Percentiles rank a stretch among this genome's conserved stretches.
Evolutionary conservation across 2,888 invertebrate genomes (phyloP).

Genomic region (Biston stratarius): DNA sequence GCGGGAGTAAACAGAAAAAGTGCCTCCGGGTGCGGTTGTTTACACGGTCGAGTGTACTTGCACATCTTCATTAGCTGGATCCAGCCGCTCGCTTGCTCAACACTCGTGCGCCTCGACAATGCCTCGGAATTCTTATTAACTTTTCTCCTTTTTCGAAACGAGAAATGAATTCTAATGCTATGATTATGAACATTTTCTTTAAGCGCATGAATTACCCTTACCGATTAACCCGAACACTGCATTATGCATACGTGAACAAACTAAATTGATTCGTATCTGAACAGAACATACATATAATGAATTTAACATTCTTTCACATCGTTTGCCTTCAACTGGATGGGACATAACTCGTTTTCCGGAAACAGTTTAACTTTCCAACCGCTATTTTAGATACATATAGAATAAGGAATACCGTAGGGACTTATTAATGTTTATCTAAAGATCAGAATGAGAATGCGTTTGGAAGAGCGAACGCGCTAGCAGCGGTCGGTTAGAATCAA

Average conservation of each 20-base stretch:
- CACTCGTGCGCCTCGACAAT: constrained; percentile 59
- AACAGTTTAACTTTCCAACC: constrained; percentile 77
- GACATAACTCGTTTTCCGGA: constrained; percentile 76
- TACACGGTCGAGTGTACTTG: constrained; percentile 82
- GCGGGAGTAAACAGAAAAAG: constrained; percentile 81
- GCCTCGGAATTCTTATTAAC: constrained; percentile 58
- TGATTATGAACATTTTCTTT: constrained; percentile 47
- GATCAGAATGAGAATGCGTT: constrained; percentile 79
- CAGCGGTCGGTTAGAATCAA: constrained; percentile 65
- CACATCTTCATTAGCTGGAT: constrained; percentile 81
- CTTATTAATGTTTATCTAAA: constrained; percentile 82
- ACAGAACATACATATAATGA: constrained; percentile 70
- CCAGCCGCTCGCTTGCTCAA: constrained; percentile 70
- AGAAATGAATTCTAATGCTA: constrained; percentile 56
- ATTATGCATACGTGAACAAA: constrained; percentile 62
- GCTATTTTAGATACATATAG: constrained; percentile 66
- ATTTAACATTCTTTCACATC: constrained; percentile 75
- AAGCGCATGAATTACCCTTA: constrained; percentile 53
- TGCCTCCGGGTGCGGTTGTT: constrained; percentile 76
- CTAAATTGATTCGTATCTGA: constrained; percentile 69
- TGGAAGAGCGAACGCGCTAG: constrained; percentile 65
- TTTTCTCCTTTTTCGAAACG: constrained; percentile 56
- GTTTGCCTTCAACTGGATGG: constrained; percentile 54
- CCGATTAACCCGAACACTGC: constrained; percentile 59
- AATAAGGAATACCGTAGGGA: constrained; percentile 64